Evolutionary conservation across 1,140 invertebrate genomes (phyloP), one percentile per base, ranked within the genome.

Genomic region (Anastrepha ludens): DNA sequence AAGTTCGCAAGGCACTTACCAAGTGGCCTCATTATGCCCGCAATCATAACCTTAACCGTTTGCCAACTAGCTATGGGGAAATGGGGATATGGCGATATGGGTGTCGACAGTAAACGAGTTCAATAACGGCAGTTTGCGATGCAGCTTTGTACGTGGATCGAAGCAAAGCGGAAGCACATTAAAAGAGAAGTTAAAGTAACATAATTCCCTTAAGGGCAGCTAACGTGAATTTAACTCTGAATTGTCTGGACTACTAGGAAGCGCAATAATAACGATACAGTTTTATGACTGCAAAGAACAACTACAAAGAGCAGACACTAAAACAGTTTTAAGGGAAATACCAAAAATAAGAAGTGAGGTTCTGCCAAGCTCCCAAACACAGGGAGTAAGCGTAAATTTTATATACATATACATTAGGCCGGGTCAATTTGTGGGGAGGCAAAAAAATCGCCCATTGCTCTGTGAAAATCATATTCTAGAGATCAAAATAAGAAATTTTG

Each of bases 41-140:
- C 65, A 67, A 67, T 67, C 65, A 67, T 67, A 67, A 67, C 65
- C 65, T 67, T 67, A 67, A 67, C 65, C 65, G 65, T 67, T 67
- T 67, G 65, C 29, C 65, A 39, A 67, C 65, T 67, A 39, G 9
- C 65, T 39, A 67, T 11, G 62, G 65, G 20, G 65, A 29, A 29
- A 29, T 29, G 29, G 1, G 29, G 29, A 29, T 29, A 29, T 29
- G 29, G 29, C 29, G 29, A 39, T 67, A 67, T 67, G 65, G 65
- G 29, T 11, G 65, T 67, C 20, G 39, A 20, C 9, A n/a, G 64
- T 67, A 67, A 67, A 67, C 39, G 64, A 67, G 64, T 20, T 67
- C 64, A 67, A 67, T 67, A 67, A 67, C 64, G 64, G 64, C 64
- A 67, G 20, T 67, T 67, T 39, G 20, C 39, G 29, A 67, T 67